These are phyloP conservation scores for Acarapis woodi DNA, from an alignment of 1,140 invertebrate genomes.

Conservation along the genomic window DNA sequence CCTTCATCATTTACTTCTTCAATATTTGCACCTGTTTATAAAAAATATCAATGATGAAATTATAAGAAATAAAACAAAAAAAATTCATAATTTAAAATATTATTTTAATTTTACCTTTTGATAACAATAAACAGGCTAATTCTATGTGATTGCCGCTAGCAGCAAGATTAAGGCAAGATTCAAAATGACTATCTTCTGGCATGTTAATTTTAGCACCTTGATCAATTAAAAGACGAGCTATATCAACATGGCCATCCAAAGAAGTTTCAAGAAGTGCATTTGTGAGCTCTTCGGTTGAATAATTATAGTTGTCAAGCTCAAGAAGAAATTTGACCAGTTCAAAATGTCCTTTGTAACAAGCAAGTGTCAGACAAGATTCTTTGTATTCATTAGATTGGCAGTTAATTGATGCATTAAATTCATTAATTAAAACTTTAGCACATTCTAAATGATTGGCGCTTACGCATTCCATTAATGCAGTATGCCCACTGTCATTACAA, in stretches of 20 bases:
- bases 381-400: constrained; percentile 98
- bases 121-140: constrained; percentile 66
- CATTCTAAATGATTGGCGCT: constrained; percentile 83
- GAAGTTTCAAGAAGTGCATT: constrained; percentile 97
- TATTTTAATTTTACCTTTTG: too few species aligned
- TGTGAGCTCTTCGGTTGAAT: constrained; percentile 98
- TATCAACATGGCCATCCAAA: constrained; percentile 97
- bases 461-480: constrained; percentile 92
- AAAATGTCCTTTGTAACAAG: constrained; percentile 84
- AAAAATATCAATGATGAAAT: too few species aligned
- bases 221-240: constrained; percentile 63
- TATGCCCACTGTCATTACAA: constrained; percentile 96
- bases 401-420: constrained; percentile 82
- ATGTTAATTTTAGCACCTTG: constrained; percentile 96
- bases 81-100: too few species aligned
- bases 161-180: constrained; percentile 85
- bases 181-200: constrained; percentile 97
- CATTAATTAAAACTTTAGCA: constrained; percentile 61
- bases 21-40: constrained; percentile 89
- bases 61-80: too few species aligned
- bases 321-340: constrained; percentile 90
- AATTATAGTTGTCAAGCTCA: constrained; percentile 75
- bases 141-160: constrained; percentile 96
- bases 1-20: constrained; percentile 98
- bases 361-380: constrained; percentile 49